Evolutionary conservation across 2,113 vertebrate species (phyloP).

Genomic region (Syngnathus typhle): DNA sequence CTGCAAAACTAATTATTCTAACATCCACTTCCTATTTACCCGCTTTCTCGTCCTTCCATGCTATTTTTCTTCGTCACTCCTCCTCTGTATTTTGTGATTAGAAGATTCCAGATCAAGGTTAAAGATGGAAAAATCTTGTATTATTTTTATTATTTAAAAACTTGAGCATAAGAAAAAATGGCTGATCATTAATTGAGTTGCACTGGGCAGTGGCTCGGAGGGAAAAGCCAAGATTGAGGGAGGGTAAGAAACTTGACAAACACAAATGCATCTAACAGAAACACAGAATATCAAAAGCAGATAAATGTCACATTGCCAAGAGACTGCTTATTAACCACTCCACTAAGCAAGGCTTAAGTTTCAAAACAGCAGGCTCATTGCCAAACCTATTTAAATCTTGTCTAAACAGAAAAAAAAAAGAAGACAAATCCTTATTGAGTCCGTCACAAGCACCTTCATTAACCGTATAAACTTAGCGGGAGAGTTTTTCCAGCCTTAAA

Average conservation of each 20-base stretch:
- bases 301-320: background rate
- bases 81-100: conserved; percentile 20
- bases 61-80: conserved; percentile 26
- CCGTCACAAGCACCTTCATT: conserved; percentile 47
- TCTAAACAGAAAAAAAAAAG: conserved; percentile 42
- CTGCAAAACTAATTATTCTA: no score
- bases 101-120: conserved; percentile 4
- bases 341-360: conserved; percentile 38
- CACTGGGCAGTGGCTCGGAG: background rate
- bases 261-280: conserved; percentile 9
- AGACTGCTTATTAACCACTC: conserved; percentile 28
- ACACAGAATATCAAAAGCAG: conserved; percentile 1
- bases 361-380: conserved; percentile 44
- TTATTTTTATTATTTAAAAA: background rate
- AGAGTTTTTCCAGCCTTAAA: conserved; percentile 36
- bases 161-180: background rate
- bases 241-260: conserved; percentile 13
- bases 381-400: conserved; percentile 57
- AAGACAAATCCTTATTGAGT: conserved; percentile 49
- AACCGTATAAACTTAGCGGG: conserved; percentile 36
- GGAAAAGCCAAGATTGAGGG: conserved; percentile 16
- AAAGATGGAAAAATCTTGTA: background rate
- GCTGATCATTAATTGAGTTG: background rate
- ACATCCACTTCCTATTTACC: conserved; percentile 34
- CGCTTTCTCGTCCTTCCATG: conserved; percentile 42